phyloP scores from a whole-genome alignment of 2,797 vertebrate species.

The Oreonectes daqikongensis region DNA sequence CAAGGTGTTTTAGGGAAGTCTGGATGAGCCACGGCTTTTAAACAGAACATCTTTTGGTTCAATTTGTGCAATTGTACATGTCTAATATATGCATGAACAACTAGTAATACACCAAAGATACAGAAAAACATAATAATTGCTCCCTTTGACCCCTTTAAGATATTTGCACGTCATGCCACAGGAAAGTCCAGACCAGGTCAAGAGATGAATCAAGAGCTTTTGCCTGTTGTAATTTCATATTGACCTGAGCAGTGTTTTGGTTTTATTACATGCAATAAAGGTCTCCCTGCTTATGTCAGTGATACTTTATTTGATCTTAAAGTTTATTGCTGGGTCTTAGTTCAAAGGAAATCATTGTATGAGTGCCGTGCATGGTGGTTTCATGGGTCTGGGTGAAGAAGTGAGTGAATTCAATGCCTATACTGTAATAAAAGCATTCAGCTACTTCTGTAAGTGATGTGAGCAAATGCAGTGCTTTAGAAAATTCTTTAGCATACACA shows the following conservation, averaged over 20 bases:
- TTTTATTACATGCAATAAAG: not conserved
- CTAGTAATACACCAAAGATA: no score
- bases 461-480: no score
- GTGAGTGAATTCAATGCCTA: not conserved
- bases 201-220: not conserved
- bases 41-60: no score
- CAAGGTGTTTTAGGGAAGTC: no score
- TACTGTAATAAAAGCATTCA: not conserved
- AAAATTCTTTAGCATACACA: no score
- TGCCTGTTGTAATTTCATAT: not conserved
- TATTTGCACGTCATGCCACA: not conserved
- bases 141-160: no score
- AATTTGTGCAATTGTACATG: no score
- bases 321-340: not conserved
- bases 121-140: no score
- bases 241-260: not conserved
- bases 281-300: not conserved
- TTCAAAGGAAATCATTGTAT: not conserved
- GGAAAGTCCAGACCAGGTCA: not conserved
- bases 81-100: no score
- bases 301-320: not conserved
- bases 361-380: not conserved
- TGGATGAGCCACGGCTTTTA: no score
- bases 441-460: not conserved
- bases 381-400: not conserved